Percentiles rank a stretch among this genome's conserved stretches.
These are phyloP conservation scores for Drosophila sulfurigaster DNA, from an alignment of 1,140 invertebrate genomes.

Conservation along the genomic window DNA sequence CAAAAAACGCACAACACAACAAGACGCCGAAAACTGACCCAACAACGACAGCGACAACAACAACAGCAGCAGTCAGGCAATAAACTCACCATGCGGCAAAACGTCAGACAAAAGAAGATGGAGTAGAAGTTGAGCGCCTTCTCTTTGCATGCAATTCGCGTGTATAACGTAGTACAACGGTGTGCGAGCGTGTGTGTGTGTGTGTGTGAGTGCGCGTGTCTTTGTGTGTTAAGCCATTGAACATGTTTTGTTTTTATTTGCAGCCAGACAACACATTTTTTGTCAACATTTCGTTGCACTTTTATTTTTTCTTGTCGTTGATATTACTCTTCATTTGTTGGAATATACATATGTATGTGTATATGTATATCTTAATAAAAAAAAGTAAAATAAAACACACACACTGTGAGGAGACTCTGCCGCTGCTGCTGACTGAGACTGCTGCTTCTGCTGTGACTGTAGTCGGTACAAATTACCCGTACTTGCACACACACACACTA, in stretches of 20 bases:
- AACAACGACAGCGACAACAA: constrained; percentile 67
- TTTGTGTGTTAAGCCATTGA: constrained; percentile 48
- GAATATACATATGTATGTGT: too few species aligned
- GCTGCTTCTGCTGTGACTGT: constrained; percentile 7
- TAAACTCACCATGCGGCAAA: constrained; percentile 82
- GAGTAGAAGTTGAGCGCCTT: constrained; percentile 76
- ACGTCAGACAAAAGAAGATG: constrained; percentile 83
- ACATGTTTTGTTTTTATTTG: constrained; percentile 60
- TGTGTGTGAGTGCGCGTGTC: constrained; percentile 53
- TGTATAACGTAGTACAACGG: constrained; percentile 34
- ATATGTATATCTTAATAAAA: constrained; percentile 37
- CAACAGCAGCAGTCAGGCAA: constrained; percentile 46
- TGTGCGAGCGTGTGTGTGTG: constrained; percentile 57
- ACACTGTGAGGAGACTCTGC: constrained; percentile 39
- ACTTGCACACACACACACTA: constrained; percentile 46
- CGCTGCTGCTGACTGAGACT: too few species aligned
- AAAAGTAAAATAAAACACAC: constrained; percentile 48
- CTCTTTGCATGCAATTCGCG: constrained; percentile 73
- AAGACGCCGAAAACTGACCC: constrained; percentile 70
- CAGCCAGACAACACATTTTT: constrained; percentile 30
- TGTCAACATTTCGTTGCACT: constrained; percentile 66
- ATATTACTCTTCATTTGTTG: too few species aligned
- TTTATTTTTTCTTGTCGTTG: constrained; percentile 35
- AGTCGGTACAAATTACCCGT: constrained; percentile 56
- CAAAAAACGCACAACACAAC: constrained; percentile 30